phyloP scores from a whole-genome alignment of 2,888 invertebrate genomes.

The Buathra laborator region DNA sequence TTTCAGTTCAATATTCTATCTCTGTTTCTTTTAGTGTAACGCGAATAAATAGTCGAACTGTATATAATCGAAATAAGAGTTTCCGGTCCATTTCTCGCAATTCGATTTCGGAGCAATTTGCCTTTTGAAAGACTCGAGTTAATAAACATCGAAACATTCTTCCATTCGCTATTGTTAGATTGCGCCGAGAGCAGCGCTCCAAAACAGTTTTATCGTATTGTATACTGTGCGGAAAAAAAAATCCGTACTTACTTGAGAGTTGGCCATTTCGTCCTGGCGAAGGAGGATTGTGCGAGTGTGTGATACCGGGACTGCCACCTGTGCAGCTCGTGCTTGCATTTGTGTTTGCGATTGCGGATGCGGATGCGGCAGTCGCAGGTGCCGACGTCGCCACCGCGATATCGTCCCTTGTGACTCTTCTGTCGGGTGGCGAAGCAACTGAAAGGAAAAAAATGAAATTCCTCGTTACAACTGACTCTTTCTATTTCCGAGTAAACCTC shows the following conservation, averaged over 20 bases:
- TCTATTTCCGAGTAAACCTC: neutral
- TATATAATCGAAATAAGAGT: neutral
- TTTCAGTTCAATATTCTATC: neutral
- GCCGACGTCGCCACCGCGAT: constrained; percentile 85
- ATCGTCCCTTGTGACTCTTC: constrained; percentile 88
- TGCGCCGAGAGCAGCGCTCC: neutral
- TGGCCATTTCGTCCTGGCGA: constrained; percentile 85
- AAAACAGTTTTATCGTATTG: neutral
- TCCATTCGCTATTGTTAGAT: neutral
- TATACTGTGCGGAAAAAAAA: neutral
- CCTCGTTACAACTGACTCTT: constrained; percentile 29
- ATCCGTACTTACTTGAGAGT: constrained; percentile 83
- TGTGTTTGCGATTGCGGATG: constrained; percentile 78
- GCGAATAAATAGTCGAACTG: neutral
- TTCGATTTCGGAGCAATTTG: no score
- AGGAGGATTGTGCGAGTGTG: constrained; percentile 78
- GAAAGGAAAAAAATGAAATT: constrained; percentile 85
- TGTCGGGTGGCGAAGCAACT: constrained; percentile 95
- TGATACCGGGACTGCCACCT: constrained; percentile 72
- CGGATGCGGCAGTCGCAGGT: constrained; percentile 58
- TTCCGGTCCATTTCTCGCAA: no score
- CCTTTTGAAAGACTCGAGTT: no score
- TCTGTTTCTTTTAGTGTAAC: neutral
- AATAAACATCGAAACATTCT: no score
- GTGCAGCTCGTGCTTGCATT: constrained; percentile 86